phyloP scores from a whole-genome alignment of 2,797 vertebrate species.

The Leuciscus waleckii region DNA sequence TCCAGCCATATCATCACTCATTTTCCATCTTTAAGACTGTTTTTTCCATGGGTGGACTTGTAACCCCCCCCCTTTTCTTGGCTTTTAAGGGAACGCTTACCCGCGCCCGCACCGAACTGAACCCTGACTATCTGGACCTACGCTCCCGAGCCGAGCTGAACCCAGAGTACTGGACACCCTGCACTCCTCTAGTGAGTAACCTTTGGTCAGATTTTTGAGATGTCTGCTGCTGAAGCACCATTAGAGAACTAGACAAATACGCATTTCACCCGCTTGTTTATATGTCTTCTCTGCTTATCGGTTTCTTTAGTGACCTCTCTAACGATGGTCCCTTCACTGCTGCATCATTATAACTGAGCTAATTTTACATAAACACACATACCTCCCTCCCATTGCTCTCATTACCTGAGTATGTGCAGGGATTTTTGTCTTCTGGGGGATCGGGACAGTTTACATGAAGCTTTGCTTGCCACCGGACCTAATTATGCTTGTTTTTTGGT shows the following conservation, averaged over 20 bases:
- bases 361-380: slow-evolving; percentile 31
- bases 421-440: slow-evolving; percentile 30
- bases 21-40: neutral
- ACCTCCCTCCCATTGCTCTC: slow-evolving; percentile 38
- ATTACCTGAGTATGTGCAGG: slow-evolving; percentile 34
- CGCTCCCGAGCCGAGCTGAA: slow-evolving; percentile 84
- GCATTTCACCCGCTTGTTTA: slow-evolving; percentile 35
- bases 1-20: neutral
- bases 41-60: neutral
- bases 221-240: slow-evolving; percentile 6
- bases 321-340: slow-evolving; percentile 32
- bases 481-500: slow-evolving; percentile 37
- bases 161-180: slow-evolving; percentile 86
- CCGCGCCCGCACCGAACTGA: slow-evolving; percentile 84
- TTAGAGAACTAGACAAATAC: slow-evolving; percentile 17
- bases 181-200: slow-evolving; percentile 86
- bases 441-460: neutral
- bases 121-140: slow-evolving; percentile 86
- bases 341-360: slow-evolving; percentile 36
- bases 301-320: slow-evolving; percentile 38
- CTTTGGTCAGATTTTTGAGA: slow-evolving; percentile 47
- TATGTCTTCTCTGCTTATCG: slow-evolving; percentile 22
- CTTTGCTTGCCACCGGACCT: slow-evolving; percentile 10
- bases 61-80: slow-evolving; percentile 59
- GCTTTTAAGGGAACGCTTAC: slow-evolving; percentile 81